Percentiles rank a stretch among this genome's conserved stretches.
Conservation (phyloP, 2,797 vertebrate species). For the Pitangus sulphuratus region DNA sequence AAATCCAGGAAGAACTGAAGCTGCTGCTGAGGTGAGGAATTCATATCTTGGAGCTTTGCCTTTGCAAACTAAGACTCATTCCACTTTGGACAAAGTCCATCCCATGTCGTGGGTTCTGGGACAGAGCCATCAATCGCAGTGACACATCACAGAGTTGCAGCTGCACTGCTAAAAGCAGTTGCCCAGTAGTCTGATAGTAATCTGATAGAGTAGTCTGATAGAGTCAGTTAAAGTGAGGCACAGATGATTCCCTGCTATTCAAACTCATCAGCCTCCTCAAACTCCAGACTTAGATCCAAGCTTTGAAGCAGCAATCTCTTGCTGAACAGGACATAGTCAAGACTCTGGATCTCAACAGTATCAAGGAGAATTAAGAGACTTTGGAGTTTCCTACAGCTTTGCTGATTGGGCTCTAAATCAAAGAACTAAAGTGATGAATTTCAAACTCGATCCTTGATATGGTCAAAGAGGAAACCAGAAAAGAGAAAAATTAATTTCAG, state of each 20-base stretch:
- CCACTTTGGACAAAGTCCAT: neutral
- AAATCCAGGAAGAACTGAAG: neutral
- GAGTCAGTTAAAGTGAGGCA: neutral
- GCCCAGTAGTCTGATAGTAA: neutral
- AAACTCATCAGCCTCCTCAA: neutral
- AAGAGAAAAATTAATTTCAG: conserved; percentile 26
- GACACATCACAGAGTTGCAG: neutral
- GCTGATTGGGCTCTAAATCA: neutral
- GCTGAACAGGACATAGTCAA: neutral
- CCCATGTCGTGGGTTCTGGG: neutral
- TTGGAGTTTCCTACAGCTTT: neutral
- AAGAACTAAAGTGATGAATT: neutral
- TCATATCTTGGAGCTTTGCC: neutral
- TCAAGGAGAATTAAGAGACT: neutral
- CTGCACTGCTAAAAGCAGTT: neutral
- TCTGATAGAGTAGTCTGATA: neutral
- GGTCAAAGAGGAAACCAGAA: neutral
- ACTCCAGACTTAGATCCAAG: neutral
- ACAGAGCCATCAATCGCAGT: neutral
- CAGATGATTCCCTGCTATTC: neutral
- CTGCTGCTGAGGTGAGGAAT: neutral
- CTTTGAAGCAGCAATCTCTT: neutral
- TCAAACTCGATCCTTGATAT: neutral
- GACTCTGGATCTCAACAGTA: neutral
- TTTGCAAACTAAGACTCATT: neutral